phyloP scores from a whole-genome alignment of 1,140 invertebrate genomes.

The Diorhabda sublineata region DNA sequence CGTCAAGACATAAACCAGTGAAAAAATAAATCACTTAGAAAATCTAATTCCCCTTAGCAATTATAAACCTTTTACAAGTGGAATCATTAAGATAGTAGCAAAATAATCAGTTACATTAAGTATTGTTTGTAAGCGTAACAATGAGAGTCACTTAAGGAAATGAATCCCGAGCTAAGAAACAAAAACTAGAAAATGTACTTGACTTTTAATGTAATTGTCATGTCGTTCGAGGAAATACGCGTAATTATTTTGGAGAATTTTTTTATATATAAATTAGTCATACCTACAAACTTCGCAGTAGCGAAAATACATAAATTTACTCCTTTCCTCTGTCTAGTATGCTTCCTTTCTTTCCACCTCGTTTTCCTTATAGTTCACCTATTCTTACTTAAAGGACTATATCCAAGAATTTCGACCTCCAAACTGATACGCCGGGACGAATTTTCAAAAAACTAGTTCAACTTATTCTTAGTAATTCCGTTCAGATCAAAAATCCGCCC shows the following conservation, averaged over 20 bases:
- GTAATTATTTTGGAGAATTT: conserved; percentile 16
- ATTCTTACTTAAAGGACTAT: too few relatives aligned
- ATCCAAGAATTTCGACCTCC: too few relatives aligned
- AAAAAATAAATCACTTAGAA: conserved; percentile 23
- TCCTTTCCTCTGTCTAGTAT: too few relatives aligned
- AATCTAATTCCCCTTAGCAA: conserved; percentile 21
- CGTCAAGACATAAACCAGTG: conserved; percentile 12
- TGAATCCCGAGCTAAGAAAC: conserved; percentile 16
- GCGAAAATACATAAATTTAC: too few relatives aligned
- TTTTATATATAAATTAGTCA: not conserved
- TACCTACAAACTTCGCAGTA: not conserved
- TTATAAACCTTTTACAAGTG: conserved; percentile 16
- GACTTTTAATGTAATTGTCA: conserved; percentile 30
- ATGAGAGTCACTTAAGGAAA: conserved; percentile 24
- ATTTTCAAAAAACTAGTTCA: too few relatives aligned
- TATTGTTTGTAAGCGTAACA: conserved; percentile 21
- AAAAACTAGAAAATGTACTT: conserved; percentile 28
- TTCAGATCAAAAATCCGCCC: too few relatives aligned
- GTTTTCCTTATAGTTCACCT: too few relatives aligned
- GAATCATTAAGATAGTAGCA: conserved; percentile 20
- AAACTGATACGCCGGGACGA: too few relatives aligned
- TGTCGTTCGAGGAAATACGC: conserved; percentile 28
- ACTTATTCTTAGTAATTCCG: too few relatives aligned
- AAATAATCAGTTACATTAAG: conserved; percentile 19
- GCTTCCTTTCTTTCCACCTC: too few relatives aligned